Conservation (phyloP, 2,113 vertebrate species). For the Syngnathoides biaculeatus region DNA sequence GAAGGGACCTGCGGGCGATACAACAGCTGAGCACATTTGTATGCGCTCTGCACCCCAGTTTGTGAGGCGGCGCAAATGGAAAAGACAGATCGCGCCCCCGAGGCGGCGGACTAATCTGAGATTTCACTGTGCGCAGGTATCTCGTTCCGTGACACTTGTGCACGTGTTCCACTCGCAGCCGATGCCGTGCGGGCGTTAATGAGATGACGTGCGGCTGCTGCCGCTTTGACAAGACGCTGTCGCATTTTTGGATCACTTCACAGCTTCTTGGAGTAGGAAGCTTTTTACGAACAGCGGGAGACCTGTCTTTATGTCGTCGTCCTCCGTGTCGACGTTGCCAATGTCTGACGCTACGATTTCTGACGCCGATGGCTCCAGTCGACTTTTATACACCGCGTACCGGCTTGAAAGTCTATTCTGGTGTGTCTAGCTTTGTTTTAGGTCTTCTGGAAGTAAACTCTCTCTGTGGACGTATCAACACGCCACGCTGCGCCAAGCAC, state of each 20-base stretch:
- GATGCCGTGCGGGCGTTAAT: too few relatives aligned
- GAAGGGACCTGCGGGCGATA: conserved; percentile 40
- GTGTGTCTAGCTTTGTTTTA: too few relatives aligned
- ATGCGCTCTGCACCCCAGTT: conserved; percentile 47
- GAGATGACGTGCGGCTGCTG: conserved; percentile 8
- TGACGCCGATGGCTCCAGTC: background rate
- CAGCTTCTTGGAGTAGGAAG: background rate
- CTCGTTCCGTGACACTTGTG: conserved; percentile 23
- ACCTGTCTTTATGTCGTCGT: background rate
- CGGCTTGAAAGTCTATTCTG: too few relatives aligned
- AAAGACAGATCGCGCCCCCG: conserved; percentile 37
- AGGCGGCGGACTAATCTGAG: conserved; percentile 31
- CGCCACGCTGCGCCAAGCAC: too few relatives aligned
- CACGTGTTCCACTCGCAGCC: background rate
- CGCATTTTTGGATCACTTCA: background rate
- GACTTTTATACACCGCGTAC: background rate
- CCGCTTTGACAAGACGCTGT: background rate
- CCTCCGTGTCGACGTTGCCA: background rate
- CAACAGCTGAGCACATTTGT: conserved; percentile 40
- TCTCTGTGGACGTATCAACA: too few relatives aligned
- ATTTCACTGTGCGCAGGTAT: conserved; percentile 36
- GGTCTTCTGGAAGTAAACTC: too few relatives aligned
- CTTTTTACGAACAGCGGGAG: background rate
- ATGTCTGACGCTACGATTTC: background rate
- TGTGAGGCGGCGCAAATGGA: conserved; percentile 30